Base-by-base conservation (phyloP, 2,888 invertebrate species). In the Mellilla xanthometata region DNA sequence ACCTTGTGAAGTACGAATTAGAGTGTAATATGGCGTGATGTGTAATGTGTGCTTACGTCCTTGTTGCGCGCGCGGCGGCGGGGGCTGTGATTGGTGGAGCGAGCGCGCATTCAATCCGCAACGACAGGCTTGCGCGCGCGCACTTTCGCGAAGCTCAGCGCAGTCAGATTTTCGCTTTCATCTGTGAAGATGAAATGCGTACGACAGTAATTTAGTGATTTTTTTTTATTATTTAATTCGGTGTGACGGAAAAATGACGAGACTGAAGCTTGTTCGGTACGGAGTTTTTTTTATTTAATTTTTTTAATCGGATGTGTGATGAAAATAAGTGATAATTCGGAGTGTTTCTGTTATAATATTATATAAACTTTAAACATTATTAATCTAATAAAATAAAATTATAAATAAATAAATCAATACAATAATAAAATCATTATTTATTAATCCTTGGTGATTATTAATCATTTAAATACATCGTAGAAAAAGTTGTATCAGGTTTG, bases 141-240 rank as follows among this genome's bases (percentile, higher is more conserved):
- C 86, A 88, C 84, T 85, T 81, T 86, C 86, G 74, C 81, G 72
- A 71, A 74, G 70, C 71, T 72, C 64, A n/a, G n/a, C 15, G 15
- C 15, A 66, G 67, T 70, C 68, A 70, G 72, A 73, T 74, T 82
- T 84, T 85, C 82, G 75, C 83, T 86, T 84, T 86, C 82, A 68
- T 78, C 72, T 62, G 65, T 52, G 56, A 72, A 72, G 76, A 79
- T 79, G 81, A 76, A 72, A 76, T 69, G 74, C 72, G 65, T 59
- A 55, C 59, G 70, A 67, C 62, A 59, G 58, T 64, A 54, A 59
- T 11, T 62, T 62, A 66, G 58, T 56, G 54, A 39, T 39, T 49
- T 53, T 43, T 41, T 28, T 28, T 49, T 29, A 28, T 45, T 30
- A 24, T 29, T 22, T 26, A 23, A 24, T 19, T 19, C 24, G 23